phyloP scores from a whole-genome alignment of 2,888 invertebrate species.

The Criorhina ranunculi region DNA sequence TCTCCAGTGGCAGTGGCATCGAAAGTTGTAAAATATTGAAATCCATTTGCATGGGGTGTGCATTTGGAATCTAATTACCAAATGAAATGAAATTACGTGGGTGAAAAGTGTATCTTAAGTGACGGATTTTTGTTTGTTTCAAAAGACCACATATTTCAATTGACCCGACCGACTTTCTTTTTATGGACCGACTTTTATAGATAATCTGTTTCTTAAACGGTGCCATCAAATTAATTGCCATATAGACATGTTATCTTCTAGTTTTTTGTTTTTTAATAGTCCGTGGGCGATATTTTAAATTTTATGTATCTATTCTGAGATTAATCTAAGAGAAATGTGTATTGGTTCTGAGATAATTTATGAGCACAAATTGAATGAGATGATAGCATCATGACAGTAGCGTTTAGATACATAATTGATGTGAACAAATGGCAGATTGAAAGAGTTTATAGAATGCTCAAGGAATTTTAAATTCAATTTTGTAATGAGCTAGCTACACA shows the following conservation, averaged over 20 bases:
- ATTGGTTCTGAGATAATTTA: too few species aligned
- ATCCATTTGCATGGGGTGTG: not conserved
- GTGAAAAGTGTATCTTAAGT: conserved; percentile 14
- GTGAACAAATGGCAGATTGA: too few species aligned
- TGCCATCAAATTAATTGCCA: not conserved
- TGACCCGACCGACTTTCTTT: conserved; percentile 22
- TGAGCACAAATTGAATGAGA: too few species aligned
- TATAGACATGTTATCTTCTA: not conserved
- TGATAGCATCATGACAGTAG: too few species aligned
- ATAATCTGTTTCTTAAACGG: conserved; percentile 6
- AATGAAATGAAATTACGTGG: not conserved
- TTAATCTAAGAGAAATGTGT: too few species aligned
- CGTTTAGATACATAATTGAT: too few species aligned
- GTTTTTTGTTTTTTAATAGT: not conserved
- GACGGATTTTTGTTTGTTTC: not conserved
- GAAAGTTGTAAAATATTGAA: conserved; percentile 2
- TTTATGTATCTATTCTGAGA: too few species aligned
- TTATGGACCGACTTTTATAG: not conserved
- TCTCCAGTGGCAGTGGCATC: too few species aligned
- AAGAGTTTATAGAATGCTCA: too few species aligned
- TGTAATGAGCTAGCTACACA: too few species aligned
- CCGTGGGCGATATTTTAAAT: not conserved
- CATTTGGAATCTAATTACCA: too few species aligned
- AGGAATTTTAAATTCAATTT: too few species aligned
- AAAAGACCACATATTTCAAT: conserved; percentile 7